Base-by-base conservation (phyloP, 2,888 invertebrate species). In the Xylophagus ater region DNA sequence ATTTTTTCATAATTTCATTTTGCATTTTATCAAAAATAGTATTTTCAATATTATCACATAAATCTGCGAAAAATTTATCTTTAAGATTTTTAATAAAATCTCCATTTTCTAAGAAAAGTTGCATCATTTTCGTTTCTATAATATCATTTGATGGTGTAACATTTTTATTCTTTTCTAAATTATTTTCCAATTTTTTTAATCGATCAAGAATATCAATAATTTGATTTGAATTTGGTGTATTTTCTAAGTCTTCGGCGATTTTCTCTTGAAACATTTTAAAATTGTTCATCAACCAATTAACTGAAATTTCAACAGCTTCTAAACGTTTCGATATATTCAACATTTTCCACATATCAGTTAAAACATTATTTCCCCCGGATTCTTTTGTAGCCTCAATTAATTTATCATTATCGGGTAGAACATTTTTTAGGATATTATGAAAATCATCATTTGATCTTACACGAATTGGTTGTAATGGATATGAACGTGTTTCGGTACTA, bases 301-400 rank as follows among this genome's bases (percentile, higher is more conserved):
- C n/a, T 12, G 33, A 33, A 10, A 21, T 32, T 34, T 41, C 41
- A 23, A 41, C 29, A 9, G 37, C 37, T 17, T 41, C 41, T 18
- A 34, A 10, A 3, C 41, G 37, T 10, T 41, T 37, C 30, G 36
- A 32, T 10, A 41, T n/a, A 34, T 37, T 37, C 10, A 37, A 13
- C 21, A 37, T 23, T 13, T 31, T 40, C 15, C 19, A 40, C 40
- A 40, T 40, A 14, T 40, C 36, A 5, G 30, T 9, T 10, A 40
- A 19, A 15, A 21, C 29, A 15, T 30, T 21, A 14, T 24, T 18
- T 8, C 20, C 28, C 9, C 25, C 32, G 8, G n/a, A n/a, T n/a
- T n/a, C n/a, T n/a, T 18, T 21, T 3, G 4, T 8, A 8, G 15
- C 31, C 9, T 35, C 12, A 2, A 40, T n/a, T 10, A 40, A 31